Conservation (phyloP, 2,888 invertebrate species). For the Synergus gifuensis region DNA sequence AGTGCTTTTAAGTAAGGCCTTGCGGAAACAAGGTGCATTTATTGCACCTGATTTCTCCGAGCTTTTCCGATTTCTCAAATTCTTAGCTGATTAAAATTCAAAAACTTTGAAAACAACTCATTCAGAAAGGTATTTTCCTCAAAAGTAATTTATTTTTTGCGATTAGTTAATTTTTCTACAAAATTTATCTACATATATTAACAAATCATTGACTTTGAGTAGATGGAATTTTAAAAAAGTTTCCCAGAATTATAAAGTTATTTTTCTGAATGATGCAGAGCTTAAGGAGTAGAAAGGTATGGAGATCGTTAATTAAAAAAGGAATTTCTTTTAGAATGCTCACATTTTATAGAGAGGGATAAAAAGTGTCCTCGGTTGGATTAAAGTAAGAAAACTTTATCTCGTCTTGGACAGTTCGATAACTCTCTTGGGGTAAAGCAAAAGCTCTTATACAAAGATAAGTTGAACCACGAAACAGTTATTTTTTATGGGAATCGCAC, state of each 20-base stretch:
- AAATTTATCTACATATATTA: background rate
- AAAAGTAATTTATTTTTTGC: background rate
- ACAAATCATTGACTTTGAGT: background rate
- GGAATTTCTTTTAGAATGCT: background rate
- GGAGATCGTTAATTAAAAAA: slow-evolving; percentile 12
- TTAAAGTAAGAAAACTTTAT: slow-evolving; percentile 33
- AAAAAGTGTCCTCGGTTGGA: slow-evolving; percentile 32
- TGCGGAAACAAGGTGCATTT: background rate
- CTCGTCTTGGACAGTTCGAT: slow-evolving; percentile 28
- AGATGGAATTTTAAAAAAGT: background rate
- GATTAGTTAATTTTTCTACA: background rate
- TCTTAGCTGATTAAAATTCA: background rate
- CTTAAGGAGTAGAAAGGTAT: background rate
- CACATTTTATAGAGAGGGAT: slow-evolving; percentile 1
- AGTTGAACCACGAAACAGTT: slow-evolving; percentile 37
- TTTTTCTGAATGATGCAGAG: background rate
- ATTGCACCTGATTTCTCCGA: background rate
- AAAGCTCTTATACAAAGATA: slow-evolving; percentile 28
- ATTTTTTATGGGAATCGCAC: slow-evolving; percentile 32
- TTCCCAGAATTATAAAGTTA: background rate
- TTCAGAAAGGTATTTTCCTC: background rate
- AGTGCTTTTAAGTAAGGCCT: background rate
- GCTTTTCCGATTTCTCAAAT: no score
- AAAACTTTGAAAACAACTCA: background rate
- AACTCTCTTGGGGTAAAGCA: slow-evolving; percentile 33